A percentile compares a stretch with the other conserved stretches of the same genome.
These are phyloP conservation scores for Diachasmimorpha longicaudata DNA, from an alignment of 1,140 invertebrate species.

Conservation along the genomic window DNA sequence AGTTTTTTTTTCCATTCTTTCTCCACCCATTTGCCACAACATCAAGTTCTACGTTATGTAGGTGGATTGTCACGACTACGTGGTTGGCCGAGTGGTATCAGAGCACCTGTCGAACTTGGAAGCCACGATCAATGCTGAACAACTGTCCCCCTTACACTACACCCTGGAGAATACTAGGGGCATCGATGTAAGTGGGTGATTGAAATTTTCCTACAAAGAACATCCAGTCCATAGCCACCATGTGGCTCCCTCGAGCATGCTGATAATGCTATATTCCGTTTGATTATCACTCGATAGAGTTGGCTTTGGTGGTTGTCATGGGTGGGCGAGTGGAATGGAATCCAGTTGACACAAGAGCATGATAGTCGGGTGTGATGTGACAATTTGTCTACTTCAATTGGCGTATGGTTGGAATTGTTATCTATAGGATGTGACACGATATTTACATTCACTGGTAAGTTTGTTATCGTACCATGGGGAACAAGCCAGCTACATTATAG, in stretches of 20 bases:
- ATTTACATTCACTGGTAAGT: not conserved
- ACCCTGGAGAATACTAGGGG: not conserved
- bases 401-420: not conserved
- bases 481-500: not conserved
- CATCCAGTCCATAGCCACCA: not conserved
- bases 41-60: not conserved
- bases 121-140: not conserved
- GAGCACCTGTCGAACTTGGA: not conserved
- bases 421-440: not conserved
- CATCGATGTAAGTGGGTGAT: not conserved
- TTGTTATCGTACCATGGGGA: not conserved
- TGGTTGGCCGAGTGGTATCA: not conserved
- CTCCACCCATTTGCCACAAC: not conserved
- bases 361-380: not conserved
- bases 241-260: not conserved
- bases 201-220: not conserved
- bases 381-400: slow-evolving; percentile 4
- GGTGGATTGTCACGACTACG: not conserved
- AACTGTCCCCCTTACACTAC: not conserved
- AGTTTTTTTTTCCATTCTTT: not conserved
- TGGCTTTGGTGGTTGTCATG: not conserved
- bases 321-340: not conserved
- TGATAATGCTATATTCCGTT: not conserved
- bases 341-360: not conserved
- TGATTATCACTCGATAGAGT: not conserved